Conservation (phyloP, 1,140 invertebrate genomes). For the Vanessa atalanta region DNA sequence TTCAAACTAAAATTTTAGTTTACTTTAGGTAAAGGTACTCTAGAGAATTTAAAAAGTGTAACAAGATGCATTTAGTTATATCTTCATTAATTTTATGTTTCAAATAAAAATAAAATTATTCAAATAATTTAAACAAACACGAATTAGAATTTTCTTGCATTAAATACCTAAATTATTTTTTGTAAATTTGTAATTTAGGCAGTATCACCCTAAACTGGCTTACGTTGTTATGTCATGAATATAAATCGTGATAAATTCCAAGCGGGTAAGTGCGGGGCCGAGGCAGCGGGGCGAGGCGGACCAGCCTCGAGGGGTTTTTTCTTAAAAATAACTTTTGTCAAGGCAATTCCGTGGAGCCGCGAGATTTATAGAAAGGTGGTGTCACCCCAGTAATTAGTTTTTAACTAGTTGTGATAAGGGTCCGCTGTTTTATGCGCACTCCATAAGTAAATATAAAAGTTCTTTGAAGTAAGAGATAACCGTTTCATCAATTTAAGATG, state of each 20-base stretch:
- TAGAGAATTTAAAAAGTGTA: no score
- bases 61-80: no score
- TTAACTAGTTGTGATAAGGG: constrained; percentile 81
- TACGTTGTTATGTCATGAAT: constrained; percentile 81
- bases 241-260: constrained; percentile 82
- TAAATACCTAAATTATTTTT: constrained; percentile 50
- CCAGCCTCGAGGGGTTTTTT: constrained; percentile 77
- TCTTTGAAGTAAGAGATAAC: constrained; percentile 21
- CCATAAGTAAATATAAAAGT: constrained; percentile 34
- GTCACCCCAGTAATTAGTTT: constrained; percentile 80
- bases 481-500: constrained; percentile 8
- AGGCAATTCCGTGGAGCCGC: constrained; percentile 73
- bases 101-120: background rate
- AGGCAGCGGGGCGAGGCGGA: constrained; percentile 49
- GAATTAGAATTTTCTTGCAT: background rate
- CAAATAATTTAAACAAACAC: background rate
- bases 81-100: background rate
- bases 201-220: constrained; percentile 73
- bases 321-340: constrained; percentile 81
- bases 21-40: no score
- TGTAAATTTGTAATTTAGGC: constrained; percentile 73
- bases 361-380: constrained; percentile 79
- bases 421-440: constrained; percentile 64
- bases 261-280: constrained; percentile 46
- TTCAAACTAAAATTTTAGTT: no score